Conservation (phyloP, 2,113 vertebrate species). For the Pelvicachromis taeniatus region DNA sequence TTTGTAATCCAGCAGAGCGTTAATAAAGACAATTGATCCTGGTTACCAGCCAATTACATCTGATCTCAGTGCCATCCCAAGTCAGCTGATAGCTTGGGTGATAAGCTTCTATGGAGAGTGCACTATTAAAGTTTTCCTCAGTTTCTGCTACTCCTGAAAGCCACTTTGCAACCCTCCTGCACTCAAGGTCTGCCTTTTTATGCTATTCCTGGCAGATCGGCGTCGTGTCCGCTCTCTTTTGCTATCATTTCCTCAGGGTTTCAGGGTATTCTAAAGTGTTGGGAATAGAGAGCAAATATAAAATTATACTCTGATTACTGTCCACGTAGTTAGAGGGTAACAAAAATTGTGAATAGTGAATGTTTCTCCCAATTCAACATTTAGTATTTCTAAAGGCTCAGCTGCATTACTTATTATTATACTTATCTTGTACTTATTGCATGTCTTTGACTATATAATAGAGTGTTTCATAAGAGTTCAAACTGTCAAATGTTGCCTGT, state of each 20-base stretch:
- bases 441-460: neutral
- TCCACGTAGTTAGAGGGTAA: neutral
- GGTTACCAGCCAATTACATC: neutral
- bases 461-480: constrained; percentile 33
- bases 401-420: neutral
- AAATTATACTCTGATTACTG: neutral
- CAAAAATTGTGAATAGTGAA: neutral
- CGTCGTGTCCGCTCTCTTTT: neutral
- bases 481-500: neutral
- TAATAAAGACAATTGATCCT: neutral
- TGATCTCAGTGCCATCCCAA: neutral
- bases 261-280: neutral
- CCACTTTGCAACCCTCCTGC: neutral
- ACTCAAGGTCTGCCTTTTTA: neutral
- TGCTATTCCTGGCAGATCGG: neutral
- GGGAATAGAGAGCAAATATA: neutral
- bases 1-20: neutral
- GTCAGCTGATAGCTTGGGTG: neutral
- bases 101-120: neutral
- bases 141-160: neutral
- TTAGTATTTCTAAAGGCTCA: neutral
- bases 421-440: neutral
- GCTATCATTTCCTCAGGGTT: neutral
- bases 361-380: neutral
- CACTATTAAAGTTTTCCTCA: neutral